Evolutionary conservation across 1,140 invertebrate genomes (phyloP).

Genomic region (Camponotus floridanus): DNA sequence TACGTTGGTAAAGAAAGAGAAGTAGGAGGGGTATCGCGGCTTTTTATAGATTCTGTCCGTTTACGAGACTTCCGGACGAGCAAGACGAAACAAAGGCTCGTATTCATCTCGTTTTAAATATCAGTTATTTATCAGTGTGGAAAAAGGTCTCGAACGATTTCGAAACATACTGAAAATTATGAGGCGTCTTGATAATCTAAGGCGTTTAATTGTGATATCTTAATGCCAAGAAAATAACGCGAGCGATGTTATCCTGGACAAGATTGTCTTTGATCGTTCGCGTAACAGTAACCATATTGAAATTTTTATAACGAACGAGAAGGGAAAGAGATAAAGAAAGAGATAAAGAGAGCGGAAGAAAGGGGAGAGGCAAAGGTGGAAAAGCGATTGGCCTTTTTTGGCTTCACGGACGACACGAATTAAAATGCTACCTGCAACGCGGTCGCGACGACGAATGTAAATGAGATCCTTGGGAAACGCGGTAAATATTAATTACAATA

Average conservation of each 20-base stretch:
- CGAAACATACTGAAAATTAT: constrained; percentile 22
- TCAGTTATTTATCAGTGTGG: constrained; percentile 14
- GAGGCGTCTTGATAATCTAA: neutral
- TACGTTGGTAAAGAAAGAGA: neutral
- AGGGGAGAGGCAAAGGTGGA: constrained; percentile 5
- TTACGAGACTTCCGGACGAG: constrained; percentile 37
- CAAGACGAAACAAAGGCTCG: constrained; percentile 37
- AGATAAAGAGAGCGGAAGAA: neutral
- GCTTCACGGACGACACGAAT: constrained; percentile 71
- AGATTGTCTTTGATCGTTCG: neutral
- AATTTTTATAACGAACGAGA: constrained; percentile 32
- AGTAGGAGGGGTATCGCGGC: neutral
- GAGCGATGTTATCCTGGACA: neutral
- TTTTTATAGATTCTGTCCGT: constrained; percentile 48
- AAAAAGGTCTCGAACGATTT: constrained; percentile 20
- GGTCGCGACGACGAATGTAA: constrained; percentile 73
- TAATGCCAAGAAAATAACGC: neutral
- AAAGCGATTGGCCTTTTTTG: constrained; percentile 65
- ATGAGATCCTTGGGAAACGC: constrained; percentile 67
- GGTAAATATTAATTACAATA: constrained; percentile 76
- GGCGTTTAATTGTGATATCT: neutral
- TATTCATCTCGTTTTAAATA: constrained; percentile 42
- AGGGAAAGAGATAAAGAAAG: too few species aligned
- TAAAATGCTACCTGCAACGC: constrained; percentile 75
- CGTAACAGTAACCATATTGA: constrained; percentile 6